Conservation (phyloP, 2,888 invertebrate genomes). For the Bursaphelenchus okinawaensis region DNA sequence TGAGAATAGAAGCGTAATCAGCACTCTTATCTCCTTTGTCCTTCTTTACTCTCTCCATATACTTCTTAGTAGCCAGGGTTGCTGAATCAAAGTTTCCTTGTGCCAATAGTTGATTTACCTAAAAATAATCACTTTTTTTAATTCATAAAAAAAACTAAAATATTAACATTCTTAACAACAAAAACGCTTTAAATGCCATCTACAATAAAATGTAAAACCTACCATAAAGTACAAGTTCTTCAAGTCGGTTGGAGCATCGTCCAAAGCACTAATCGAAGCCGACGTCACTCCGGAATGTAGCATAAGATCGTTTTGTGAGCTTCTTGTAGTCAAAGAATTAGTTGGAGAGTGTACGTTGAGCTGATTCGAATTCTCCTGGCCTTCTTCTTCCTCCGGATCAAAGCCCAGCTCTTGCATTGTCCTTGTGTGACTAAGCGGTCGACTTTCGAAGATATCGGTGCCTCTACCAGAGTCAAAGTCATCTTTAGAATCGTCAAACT, state of each 20-base stretch:
- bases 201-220: neutral
- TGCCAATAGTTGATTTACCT: neutral
- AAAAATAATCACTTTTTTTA: too few relatives aligned
- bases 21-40: neutral
- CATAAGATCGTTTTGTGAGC: neutral
- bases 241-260: neutral
- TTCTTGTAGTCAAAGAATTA: neutral
- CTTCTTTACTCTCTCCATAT: neutral
- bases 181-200: too few relatives aligned
- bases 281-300: neutral
- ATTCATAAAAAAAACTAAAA: too few relatives aligned
- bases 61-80: neutral
- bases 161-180: too few relatives aligned
- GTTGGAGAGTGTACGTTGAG: neutral
- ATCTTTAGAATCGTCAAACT: neutral
- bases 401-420: neutral
- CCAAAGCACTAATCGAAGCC: neutral
- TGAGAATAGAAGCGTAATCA: neutral
- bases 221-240: neutral
- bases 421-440: neutral
- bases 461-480: neutral
- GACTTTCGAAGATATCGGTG: neutral
- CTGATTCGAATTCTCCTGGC: neutral
- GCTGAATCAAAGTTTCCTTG: neutral
- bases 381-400: neutral